phyloP scores from a whole-genome alignment of 2,888 invertebrate genomes.

The Sturmia bella region DNA sequence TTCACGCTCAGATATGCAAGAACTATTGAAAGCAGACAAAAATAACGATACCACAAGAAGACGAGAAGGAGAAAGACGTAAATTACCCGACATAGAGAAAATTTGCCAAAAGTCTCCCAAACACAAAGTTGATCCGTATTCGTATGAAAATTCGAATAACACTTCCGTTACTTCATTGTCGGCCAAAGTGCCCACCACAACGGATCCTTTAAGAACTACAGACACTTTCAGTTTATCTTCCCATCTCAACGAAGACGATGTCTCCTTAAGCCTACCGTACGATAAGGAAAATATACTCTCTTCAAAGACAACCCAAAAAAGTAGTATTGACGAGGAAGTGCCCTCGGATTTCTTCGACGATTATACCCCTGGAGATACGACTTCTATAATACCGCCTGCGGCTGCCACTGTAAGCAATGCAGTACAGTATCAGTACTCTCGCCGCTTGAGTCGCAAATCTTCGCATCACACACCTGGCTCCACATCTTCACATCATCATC shows the following conservation, averaged over 20 bases:
- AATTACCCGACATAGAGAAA: constrained; percentile 80
- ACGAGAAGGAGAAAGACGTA: constrained; percentile 76
- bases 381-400: constrained; percentile 63
- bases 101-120: constrained; percentile 80
- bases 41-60: constrained; percentile 76
- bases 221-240: constrained; percentile 76
- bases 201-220: constrained; percentile 69
- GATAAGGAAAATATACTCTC: constrained; percentile 64
- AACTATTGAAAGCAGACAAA: constrained; percentile 79
- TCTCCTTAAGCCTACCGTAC: constrained; percentile 55
- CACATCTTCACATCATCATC: constrained; percentile 58
- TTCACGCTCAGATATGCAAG: constrained; percentile 80
- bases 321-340: constrained; percentile 75
- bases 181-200: constrained; percentile 63
- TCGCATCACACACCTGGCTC: constrained; percentile 73
- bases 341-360: constrained; percentile 78
- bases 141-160: constrained; percentile 72
- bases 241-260: constrained; percentile 70
- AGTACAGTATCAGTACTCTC: constrained; percentile 79
- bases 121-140: constrained; percentile 75
- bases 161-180: constrained; percentile 70
- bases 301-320: constrained; percentile 39
- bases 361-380: constrained; percentile 75
- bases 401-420: constrained; percentile 71
- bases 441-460: constrained; percentile 78